Evolutionary conservation across 1,140 invertebrate genomes (phyloP).

Genomic region (Triops longicaudatus): DNA sequence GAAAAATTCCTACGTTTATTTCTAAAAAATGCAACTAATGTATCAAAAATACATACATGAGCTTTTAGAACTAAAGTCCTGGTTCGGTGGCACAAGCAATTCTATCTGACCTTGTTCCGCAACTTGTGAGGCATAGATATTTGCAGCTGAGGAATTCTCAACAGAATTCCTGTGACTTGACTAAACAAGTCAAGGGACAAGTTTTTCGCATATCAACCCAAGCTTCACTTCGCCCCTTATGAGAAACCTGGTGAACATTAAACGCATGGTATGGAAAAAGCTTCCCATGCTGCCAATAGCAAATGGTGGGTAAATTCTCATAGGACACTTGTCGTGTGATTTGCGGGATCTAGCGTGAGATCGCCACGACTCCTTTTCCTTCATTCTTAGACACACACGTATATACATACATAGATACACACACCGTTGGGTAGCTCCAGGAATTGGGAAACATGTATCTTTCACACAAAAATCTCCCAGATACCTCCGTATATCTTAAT

Average conservation of each 20-base stretch:
- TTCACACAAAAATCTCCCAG: background rate
- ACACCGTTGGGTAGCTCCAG: background rate
- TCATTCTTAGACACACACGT: no score
- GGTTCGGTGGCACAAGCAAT: no score
- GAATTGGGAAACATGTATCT: background rate
- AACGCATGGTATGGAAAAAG: background rate
- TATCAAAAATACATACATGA: no score
- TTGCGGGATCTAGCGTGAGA: constrained; percentile 5
- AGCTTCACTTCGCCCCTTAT: background rate
- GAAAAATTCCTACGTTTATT: no score
- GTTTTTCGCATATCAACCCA: no score
- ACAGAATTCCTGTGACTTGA: no score
- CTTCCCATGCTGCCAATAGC: constrained; percentile 6
- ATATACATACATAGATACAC: background rate
- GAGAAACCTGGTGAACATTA: background rate
- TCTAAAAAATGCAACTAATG: no score
- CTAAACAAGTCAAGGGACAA: no score
- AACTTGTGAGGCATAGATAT: no score
- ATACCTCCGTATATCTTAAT: background rate
- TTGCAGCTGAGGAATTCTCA: no score
- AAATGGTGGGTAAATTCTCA: constrained; percentile 7
- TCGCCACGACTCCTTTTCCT: background rate
- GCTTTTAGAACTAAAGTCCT: no score
- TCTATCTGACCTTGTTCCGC: no score
- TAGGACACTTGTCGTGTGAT: constrained; percentile 10